phyloP scores from a whole-genome alignment of 2,113 vertebrate species.

The Machaerirhynchus nigripectus region DNA sequence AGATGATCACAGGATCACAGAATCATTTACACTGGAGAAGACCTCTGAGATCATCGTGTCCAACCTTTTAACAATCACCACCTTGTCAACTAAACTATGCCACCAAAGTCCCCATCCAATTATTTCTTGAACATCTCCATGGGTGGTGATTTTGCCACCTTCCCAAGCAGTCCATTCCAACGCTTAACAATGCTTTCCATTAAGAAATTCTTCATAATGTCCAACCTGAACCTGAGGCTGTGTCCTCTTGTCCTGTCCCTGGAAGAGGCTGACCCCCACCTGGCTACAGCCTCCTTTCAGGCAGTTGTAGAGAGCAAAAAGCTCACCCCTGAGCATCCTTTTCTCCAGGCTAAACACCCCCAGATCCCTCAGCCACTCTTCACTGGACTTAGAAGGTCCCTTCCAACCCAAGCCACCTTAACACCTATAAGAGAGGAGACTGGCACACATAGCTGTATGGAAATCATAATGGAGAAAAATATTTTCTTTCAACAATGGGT shows the following conservation, averaged over 20 bases:
- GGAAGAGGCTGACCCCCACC: background rate
- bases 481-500: background rate
- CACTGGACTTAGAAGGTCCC: background rate
- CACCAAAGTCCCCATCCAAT: background rate
- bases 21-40: background rate
- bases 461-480: background rate
- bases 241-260: background rate
- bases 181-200: background rate
- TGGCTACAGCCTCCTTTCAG: background rate
- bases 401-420: background rate
- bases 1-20: background rate
- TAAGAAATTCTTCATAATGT: background rate
- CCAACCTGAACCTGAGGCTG: background rate
- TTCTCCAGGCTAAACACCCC: background rate
- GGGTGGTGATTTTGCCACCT: background rate
- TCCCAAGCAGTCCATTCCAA: background rate
- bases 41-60: background rate
- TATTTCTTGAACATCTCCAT: background rate
- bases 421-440: background rate
- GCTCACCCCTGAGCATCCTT: background rate
- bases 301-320: background rate
- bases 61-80: too few species aligned
- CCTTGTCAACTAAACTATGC: background rate
- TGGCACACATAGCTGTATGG: background rate
- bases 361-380: background rate